phyloP scores from a whole-genome alignment of 2,888 invertebrate genomes.

The Harpalus rufipes region DNA sequence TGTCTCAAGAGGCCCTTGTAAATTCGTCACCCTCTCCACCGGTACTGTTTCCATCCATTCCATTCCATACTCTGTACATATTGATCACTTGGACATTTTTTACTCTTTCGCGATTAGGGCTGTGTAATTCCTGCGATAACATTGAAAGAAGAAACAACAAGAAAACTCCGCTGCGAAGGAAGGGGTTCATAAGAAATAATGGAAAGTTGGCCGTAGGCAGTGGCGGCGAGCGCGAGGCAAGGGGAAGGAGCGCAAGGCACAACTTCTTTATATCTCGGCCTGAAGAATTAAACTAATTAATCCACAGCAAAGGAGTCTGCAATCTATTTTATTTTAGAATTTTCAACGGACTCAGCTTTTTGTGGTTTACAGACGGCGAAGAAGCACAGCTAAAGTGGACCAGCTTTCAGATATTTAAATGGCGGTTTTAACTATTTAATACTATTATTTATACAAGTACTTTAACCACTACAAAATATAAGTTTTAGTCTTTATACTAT shows the following conservation, averaged over 20 bases:
- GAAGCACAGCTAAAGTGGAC: no score
- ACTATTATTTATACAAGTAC: no score
- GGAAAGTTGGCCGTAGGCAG: conserved; percentile 58
- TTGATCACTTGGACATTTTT: conserved; percentile 56
- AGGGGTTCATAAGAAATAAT: conserved; percentile 63
- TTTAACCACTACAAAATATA: no score
- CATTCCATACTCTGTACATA: conserved; percentile 61
- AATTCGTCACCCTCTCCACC: no score
- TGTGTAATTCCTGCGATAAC: conserved; percentile 65
- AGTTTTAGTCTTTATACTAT: no score
- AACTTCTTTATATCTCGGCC: conserved; percentile 72
- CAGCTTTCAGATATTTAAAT: no score
- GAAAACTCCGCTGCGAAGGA: conserved; percentile 10
- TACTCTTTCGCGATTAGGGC: conserved; percentile 62
- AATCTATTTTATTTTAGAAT: conserved; percentile 74
- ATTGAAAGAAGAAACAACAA: conserved; percentile 67
- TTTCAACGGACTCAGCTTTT: conserved; percentile 70
- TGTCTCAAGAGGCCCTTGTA: no score
- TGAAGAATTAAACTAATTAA: conserved; percentile 75
- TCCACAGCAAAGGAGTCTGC: conserved; percentile 73
- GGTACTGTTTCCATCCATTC: no score
- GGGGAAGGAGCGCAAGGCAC: conserved; percentile 54
- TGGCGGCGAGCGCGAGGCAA: background rate
- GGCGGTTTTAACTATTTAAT: no score
- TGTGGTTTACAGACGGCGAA: no score